Base-by-base conservation (phyloP, 2,113 vertebrate genomes). In the Syngnathus scovelli region DNA sequence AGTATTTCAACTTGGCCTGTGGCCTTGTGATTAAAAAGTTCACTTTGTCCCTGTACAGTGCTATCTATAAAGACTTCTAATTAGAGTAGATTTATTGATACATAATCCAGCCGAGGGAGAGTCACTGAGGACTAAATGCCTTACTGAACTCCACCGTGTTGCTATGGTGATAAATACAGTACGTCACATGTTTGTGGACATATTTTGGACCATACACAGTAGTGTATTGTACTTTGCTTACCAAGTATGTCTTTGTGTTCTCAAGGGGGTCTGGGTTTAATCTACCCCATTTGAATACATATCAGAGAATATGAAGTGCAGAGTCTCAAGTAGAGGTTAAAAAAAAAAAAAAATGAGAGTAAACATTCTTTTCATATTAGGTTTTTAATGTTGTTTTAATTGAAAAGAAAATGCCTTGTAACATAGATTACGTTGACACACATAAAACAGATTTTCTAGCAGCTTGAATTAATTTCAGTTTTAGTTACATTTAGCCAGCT, bases 361-460 rank as follows among this genome's bases (percentile, higher is more conserved):
- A 38, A n/a, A 72, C 49, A 15, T 61, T 70, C 6, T 58, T 75
- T 79, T 78, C 70, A 80, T 78, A 71, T 88, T 80, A 85, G 61
- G 60, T 69, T 61, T 88, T 86, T 89, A 87, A 83, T 88, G 78
- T 79, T 81, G 80, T 69, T 87, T 86, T 82, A 82, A 85, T 85
- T 84, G 64, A 81, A 88, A 83, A 86, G 82, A 77, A 84, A 68
- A 60, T 83, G 78, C 71, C 73, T 81, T 64, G 73, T 78, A 69
- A 79, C 80, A 85, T 63, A 82, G 80, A 85, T 81, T 67, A 83
- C 67, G 64, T 75, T 44, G 72, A 72, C 77, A 75, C 64, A 82
- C 67, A 80, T n/a, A 69, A 67, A 73, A 33, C 65, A 27, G 9
- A 48, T 51, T 70, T 79, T 80, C 75, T 85, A 87, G 87, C 89